Conservation (phyloP, 2,888 invertebrate species). For the Corythucha ciliata region DNA sequence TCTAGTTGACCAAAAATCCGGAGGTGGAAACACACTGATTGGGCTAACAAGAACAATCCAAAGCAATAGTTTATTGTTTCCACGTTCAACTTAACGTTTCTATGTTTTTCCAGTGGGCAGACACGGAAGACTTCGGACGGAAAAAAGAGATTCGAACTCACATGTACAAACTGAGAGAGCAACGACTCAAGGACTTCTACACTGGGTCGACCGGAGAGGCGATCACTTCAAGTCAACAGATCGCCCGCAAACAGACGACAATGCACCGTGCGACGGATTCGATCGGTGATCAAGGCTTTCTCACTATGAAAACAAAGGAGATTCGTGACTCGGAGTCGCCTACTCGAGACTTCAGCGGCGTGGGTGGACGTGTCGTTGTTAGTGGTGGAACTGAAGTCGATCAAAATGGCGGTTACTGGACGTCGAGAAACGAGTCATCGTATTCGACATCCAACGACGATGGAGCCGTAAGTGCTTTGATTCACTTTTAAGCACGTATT, state of each 20-base stretch:
- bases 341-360: constrained; percentile 47
- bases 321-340: constrained; percentile 69
- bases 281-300: constrained; percentile 64
- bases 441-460: constrained; percentile 25
- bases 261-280: constrained; percentile 60
- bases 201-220: too few relatives aligned
- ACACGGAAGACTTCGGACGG: constrained; percentile 73
- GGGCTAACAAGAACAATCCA: background rate
- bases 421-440: constrained; percentile 28
- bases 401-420: constrained; percentile 31
- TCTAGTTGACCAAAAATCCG: background rate
- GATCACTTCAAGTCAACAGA: constrained; percentile 41
- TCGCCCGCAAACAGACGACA: constrained; percentile 33
- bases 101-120: constrained; percentile 60
- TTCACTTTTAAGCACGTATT: too few relatives aligned
- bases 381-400: constrained; percentile 5
- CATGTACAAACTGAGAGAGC: constrained; percentile 75
- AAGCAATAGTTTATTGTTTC: constrained; percentile 7
- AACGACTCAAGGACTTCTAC: constrained; percentile 66
- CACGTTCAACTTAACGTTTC: background rate
- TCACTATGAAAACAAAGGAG: constrained; percentile 68
- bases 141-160: constrained; percentile 79
- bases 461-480: constrained; percentile 13
- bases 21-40: background rate
- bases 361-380: constrained; percentile 8